These are phyloP conservation scores for Drosophila takahashii DNA, from an alignment of 1,140 invertebrate genomes.

Conservation along the genomic window DNA sequence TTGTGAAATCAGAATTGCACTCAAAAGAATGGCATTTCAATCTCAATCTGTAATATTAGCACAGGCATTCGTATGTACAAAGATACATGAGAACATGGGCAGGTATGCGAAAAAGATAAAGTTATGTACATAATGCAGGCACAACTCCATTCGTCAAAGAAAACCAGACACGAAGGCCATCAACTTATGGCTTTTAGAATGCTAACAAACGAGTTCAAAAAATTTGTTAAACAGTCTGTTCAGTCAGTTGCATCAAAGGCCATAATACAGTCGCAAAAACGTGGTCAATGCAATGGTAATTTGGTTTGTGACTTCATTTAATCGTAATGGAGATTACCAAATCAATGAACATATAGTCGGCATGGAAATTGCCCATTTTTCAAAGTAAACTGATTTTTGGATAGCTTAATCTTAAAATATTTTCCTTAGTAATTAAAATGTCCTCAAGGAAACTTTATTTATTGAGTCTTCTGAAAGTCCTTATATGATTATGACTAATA, in stretches of 20 bases:
- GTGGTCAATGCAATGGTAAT: constrained; percentile 40
- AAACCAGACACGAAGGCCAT: constrained; percentile 79
- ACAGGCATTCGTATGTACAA: constrained; percentile 9
- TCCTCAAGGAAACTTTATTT: no score
- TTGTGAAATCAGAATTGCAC: not conserved
- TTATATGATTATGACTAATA: no score
- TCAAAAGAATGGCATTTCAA: constrained; percentile 63
- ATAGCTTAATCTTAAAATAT: no score
- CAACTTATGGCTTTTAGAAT: constrained; percentile 69
- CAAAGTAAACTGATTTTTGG: not conserved
- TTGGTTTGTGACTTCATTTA: constrained; percentile 24
- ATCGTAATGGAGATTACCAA: constrained; percentile 9
- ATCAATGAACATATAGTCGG: constrained; percentile 1
- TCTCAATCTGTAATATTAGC: constrained; percentile 59
- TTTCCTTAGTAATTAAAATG: no score
- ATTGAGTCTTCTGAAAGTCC: no score
- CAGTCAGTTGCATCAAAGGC: constrained; percentile 72
- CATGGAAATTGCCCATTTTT: constrained; percentile 2
- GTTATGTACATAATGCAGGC: constrained; percentile 37
- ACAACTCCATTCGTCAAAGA: constrained; percentile 57
- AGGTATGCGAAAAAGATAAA: constrained; percentile 29
- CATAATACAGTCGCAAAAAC: constrained; percentile 44
- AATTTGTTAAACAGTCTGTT: constrained; percentile 50
- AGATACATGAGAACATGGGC: constrained; percentile 11
- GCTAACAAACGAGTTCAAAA: constrained; percentile 68